Percentiles rank a stretch among this genome's conserved stretches.
These are phyloP conservation scores for Scaptomyza hsui DNA, from an alignment of 1,140 invertebrate genomes.

Conservation along the genomic window DNA sequence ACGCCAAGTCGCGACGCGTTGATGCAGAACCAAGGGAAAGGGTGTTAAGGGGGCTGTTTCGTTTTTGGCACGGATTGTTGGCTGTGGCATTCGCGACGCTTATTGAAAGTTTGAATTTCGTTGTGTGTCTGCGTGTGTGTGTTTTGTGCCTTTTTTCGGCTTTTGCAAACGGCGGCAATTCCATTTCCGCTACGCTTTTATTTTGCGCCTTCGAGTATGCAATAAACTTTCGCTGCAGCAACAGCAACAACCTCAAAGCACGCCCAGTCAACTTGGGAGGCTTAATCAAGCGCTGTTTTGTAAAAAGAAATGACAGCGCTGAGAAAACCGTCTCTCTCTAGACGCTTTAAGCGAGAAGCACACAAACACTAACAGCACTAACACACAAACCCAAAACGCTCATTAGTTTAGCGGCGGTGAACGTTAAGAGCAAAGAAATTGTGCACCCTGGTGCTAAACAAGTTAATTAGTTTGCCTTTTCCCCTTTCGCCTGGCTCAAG, in stretches of 20 bases:
- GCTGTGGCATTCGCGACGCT: slow-evolving; percentile 14
- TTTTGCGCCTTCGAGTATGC: slow-evolving; percentile 65
- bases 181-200: slow-evolving; percentile 68
- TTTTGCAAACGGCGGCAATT: slow-evolving; percentile 27
- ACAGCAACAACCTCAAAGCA: slow-evolving; percentile 14
- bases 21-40: slow-evolving; percentile 36
- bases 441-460: slow-evolving; percentile 72
- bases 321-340: slow-evolving; percentile 10
- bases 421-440: slow-evolving; percentile 59
- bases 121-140: neutral
- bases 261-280: slow-evolving; percentile 16
- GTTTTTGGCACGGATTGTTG: neutral
- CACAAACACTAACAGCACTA: slow-evolving; percentile 6
- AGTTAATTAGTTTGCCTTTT: slow-evolving; percentile 78
- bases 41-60: neutral
- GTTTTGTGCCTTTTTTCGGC: slow-evolving; percentile 27
- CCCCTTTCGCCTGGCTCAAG: slow-evolving; percentile 23
- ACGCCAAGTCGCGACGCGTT: slow-evolving; percentile 76
- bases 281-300: slow-evolving; percentile 61
- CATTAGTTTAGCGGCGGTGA: slow-evolving; percentile 63
- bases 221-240: slow-evolving; percentile 60
- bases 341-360: slow-evolving; percentile 31
- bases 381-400: slow-evolving; percentile 36
- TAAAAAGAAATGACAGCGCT: slow-evolving; percentile 41
- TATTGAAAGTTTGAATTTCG: slow-evolving; percentile 63